Percentiles rank a stretch among this genome's conserved stretches.
Conservation (phyloP, 2,888 invertebrate species). For the Lumbricus terrestris region DNA sequence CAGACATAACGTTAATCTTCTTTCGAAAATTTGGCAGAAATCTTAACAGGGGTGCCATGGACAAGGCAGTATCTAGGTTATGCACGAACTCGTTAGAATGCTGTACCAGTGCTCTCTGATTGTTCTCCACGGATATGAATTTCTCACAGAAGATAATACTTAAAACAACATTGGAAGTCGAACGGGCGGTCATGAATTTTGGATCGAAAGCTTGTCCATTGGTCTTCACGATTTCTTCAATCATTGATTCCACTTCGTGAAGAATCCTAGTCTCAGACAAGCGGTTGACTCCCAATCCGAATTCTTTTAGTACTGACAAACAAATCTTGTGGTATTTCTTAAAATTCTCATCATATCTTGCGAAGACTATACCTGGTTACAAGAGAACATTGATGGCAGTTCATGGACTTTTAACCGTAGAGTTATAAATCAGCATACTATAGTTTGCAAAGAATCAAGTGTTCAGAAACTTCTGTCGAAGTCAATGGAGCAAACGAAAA, state of each 20-base stretch:
- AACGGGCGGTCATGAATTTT: not conserved
- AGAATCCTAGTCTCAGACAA: conserved; percentile 24
- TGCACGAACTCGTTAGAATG: not conserved
- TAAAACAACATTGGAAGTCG: not conserved
- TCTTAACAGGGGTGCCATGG: not conserved
- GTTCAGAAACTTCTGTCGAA: too few species aligned
- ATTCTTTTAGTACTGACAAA: conserved; percentile 23
- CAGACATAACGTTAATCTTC: not conserved
- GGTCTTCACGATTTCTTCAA: not conserved
- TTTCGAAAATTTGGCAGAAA: not conserved
- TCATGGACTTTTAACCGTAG: too few species aligned
- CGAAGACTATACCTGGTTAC: not conserved
- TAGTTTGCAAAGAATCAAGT: too few species aligned
- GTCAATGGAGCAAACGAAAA: too few species aligned
- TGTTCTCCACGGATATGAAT: not conserved
- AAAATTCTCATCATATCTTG: conserved; percentile 16
- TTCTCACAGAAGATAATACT: not conserved
- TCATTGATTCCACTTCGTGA: not conserved
- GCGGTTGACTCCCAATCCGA: conserved; percentile 24
- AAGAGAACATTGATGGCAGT: too few species aligned
- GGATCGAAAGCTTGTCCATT: not conserved
- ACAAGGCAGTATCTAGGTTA: not conserved
- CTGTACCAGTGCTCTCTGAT: not conserved
- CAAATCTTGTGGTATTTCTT: conserved; percentile 21
- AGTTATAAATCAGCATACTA: too few species aligned